Base-by-base conservation (phyloP, 2,113 vertebrate species). In the Natator depressus region DNA sequence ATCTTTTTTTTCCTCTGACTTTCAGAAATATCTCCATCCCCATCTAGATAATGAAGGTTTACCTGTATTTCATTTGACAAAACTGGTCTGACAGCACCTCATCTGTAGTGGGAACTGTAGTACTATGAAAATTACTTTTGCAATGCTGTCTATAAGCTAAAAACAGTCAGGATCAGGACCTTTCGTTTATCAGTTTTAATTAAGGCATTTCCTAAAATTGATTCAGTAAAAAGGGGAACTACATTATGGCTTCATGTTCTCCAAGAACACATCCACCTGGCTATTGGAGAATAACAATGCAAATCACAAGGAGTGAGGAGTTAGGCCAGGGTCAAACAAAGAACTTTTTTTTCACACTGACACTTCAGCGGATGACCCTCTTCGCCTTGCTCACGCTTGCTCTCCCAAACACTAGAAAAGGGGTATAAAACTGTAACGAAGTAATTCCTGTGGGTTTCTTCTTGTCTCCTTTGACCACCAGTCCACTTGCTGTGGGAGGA, bases 91-190 rank as follows among this genome's bases (percentile, higher is more conserved):
- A 89, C 7, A 75, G 3, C 1, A 84, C 82, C 54, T 53, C 94
- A 78, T 50, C 3, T 87, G 46, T 62, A 29, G 14, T 83, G 9
- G 38, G 12, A 93, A 91, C 24, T 62, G 27, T 1, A 47, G 19
- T 31, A 82, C 38, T 87, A 79, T 62, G 19, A 81, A 87, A 95
- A 82, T 42, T 17, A 84, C 2, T 79, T 80, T 22, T 76, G 42
- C 72, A 17, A 11, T 83, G 89, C 12, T 16, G 76, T 55, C 6
- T 47, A 89, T 53, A 54, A 94, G 90, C 90, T 27, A 81, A 84
- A 80, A 89, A 35, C 2, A 2, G 35, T 80, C 25, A 85, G 86
- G 25, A 87, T n/a, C 2, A 16, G 85, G n/a, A 35, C 0, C 0
- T 27, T 90, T 89, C 12, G 6, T 29, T 14, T 62, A 46, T 83